Base-by-base conservation (phyloP, 2,113 vertebrate species). In the Pristiophorus japonicus region DNA sequence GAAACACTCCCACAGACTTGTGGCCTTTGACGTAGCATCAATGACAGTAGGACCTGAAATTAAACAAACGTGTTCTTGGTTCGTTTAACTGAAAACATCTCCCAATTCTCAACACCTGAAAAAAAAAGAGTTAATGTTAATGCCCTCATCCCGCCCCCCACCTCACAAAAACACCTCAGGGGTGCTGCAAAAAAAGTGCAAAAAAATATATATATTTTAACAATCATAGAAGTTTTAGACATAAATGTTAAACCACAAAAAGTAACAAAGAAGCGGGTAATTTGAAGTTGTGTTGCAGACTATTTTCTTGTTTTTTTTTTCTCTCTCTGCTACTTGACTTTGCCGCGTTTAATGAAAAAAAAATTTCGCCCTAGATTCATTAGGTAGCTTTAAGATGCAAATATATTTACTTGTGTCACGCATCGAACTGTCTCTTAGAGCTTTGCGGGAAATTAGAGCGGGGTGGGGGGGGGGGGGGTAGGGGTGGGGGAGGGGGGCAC, bases 341-440 rank as follows among this genome's bases (percentile, higher is more conserved):
- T 62, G 78, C 78, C 18, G 78, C 78, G 4, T 91, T 91, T 20
- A 63, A 63, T n/a, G 59, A 63, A 88, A n/a, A n/a, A n/a, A n/a
- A n/a, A n/a, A n/a, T n/a, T n/a, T 91, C 38, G 88, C n/a, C 59
- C 59, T 91, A 62, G 55, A 63, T 91, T 91, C 16, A 91, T 38
- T 91, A 91, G 88, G 55, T 91, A 62, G 88, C 59, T 91, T 91
- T 91, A 62, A 91, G 88, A 91, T 91, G 88, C 88, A n/a, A 62
- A 91, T 91, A 62, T 91, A 91, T 91, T 91, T 91, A 91, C 88
- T 27, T 91, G 59, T 62, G 62, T 38, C n/a, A 91, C n/a, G 55
- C 55, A 38, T 38, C 59, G 18, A 91, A 91, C 88, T 63, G 59
- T 62, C 88, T 91, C n/a, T 62, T 62, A 18, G 62, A 91, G 88